Evolutionary conservation across 1,140 invertebrate genomes (phyloP).

Genomic region (Rhopalosiphum padi): DNA sequence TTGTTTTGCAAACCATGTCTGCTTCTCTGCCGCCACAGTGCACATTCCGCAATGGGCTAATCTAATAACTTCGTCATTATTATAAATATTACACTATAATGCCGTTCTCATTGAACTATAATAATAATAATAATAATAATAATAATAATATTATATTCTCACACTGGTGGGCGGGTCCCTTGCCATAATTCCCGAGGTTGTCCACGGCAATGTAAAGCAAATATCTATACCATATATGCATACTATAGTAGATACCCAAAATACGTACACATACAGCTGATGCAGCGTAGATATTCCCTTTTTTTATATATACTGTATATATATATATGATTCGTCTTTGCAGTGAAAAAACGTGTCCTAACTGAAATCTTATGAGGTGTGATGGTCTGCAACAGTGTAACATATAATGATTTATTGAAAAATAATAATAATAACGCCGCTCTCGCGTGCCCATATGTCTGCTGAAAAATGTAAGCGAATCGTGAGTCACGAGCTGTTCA

Average conservation of each 20-base stretch:
- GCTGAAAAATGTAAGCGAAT: neutral
- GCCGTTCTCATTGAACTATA: constrained; percentile 1
- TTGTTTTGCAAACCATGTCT: neutral
- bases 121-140: neutral
- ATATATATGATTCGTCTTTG: neutral
- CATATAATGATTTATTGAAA: neutral
- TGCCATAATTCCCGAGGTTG: constrained; percentile 34
- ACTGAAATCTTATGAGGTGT: neutral
- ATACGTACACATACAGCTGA: neutral
- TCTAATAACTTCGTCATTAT: constrained; percentile 31
- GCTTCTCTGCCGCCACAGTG: neutral
- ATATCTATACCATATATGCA: neutral
- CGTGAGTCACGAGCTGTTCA: constrained; percentile 11
- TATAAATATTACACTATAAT: neutral
- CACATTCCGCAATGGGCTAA: neutral
- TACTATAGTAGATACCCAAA: neutral
- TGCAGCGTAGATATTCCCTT: neutral
- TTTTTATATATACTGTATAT: too few relatives aligned
- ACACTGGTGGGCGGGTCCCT: constrained; percentile 27
- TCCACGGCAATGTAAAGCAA: neutral
- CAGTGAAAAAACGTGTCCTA: neutral
- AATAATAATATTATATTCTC: neutral
- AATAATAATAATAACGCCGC: neutral
- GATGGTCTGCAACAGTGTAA: neutral
- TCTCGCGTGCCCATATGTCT: neutral